Base-by-base conservation (phyloP, 2,797 vertebrate species). In the Peromyscus nudipes region DNA sequence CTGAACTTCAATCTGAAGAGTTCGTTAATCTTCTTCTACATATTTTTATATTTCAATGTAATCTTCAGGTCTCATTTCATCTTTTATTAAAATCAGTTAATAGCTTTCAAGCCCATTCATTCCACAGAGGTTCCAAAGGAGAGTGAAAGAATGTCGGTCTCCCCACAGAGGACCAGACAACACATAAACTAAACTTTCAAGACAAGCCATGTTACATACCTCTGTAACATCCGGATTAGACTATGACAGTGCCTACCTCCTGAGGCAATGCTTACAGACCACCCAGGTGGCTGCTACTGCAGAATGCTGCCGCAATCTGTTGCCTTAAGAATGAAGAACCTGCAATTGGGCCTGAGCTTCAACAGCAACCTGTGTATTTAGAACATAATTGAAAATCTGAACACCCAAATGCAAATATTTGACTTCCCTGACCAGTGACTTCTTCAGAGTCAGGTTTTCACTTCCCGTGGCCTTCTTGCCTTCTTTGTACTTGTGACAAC, bases 161-260 rank as follows among this genome's bases (percentile, higher is more conserved):
- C 62, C 84, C 90, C 89, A 34, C 60, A 85, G 97, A 94, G 94
- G 73, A 92, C 91, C 67, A 97, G 96, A 97, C 92, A 93, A 89
- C 94, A 91, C 94, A 96, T 92, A 96, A 98, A 97, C 94, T 95
- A 95, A 97, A 95, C 94, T 90, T 67, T 82, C 91, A 91, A 98
- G 98, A 97, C 97, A 93, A 95, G 82, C 84, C 97, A 93, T 95
- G 96, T 80, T 93, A 86, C 97, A 98, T 97, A 97, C 97, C 95
- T 97, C 85, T 97, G 96, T 82, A 97, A 96, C 96, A 92, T 98
- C 95, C 37, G 95, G 96, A 97, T 97, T 97, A 97, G 95, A 85
- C 93, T 86, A 69, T 4, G 87, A 88, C 96, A 91, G 88, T 67
- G 71, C 65, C 89, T 92, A 8, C 27, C 93, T 80, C 96, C 96